Percentiles rank a stretch among this genome's conserved stretches.
Conservation (phyloP, 2,888 invertebrate genomes). For the Polydrusus pterygomalis region DNA sequence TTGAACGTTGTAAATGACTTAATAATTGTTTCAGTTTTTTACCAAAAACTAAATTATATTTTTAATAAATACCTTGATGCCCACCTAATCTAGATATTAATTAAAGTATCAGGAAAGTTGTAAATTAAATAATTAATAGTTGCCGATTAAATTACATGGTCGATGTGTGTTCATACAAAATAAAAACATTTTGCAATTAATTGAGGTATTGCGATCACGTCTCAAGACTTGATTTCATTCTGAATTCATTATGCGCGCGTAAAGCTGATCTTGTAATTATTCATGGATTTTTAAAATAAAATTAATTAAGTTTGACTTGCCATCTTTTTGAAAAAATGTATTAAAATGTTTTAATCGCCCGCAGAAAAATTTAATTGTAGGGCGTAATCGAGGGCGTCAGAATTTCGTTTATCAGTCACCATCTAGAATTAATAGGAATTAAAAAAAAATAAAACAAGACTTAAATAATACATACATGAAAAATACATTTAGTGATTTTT, state of each 20-base stretch:
- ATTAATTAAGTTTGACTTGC: slow-evolving; percentile 21
- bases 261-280: slow-evolving; percentile 30
- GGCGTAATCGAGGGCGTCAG: not conserved
- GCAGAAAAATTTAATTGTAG: slow-evolving; percentile 7
- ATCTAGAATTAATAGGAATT: slow-evolving; percentile 7
- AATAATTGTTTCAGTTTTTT: slow-evolving; percentile 21
- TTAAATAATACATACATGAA: too few species aligned
- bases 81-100: slow-evolving; percentile 42
- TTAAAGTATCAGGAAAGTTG: slow-evolving; percentile 61
- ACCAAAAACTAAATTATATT: slow-evolving; percentile 5
- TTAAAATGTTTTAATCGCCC: slow-evolving; percentile 22
- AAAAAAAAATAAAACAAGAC: too few species aligned
- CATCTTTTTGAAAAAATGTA: slow-evolving; percentile 7
- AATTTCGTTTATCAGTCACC: slow-evolving; percentile 2
- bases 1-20: slow-evolving; percentile 10
- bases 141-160: slow-evolving; percentile 59
- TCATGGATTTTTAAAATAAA: slow-evolving; percentile 34
- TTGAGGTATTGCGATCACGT: slow-evolving; percentile 61
- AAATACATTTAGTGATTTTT: too few species aligned
- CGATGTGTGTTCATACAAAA: slow-evolving; percentile 59
- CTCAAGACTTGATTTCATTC: slow-evolving; percentile 54
- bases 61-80: not conserved
- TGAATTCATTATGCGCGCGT: slow-evolving; percentile 55
- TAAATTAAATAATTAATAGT: slow-evolving; percentile 63
- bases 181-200: slow-evolving; percentile 59